A percentile compares a stretch with the other conserved stretches of the same genome.
Evolutionary conservation across 1,140 invertebrate species (phyloP).

Genomic region (Camponotus floridanus): DNA sequence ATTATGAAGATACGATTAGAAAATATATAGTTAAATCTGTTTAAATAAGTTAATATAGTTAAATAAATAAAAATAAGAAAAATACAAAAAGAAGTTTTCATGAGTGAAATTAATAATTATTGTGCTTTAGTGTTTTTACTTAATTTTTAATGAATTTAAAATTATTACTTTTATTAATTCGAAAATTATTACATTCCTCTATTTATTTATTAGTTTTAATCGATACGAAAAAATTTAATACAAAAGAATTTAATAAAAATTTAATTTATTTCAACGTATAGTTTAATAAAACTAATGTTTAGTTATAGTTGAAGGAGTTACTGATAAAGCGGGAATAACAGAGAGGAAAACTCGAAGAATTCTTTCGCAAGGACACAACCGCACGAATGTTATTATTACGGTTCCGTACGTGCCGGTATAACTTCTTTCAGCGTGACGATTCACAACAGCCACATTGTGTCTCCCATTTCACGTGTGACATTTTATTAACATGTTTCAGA

Average conservation of each 20-base stretch:
- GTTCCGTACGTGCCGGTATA: not conserved
- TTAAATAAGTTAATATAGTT: not conserved
- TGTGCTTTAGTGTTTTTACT: not conserved
- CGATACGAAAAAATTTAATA: not conserved
- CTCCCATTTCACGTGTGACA: not conserved
- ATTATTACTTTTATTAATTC: not conserved
- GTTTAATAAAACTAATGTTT: conserved; percentile 15
- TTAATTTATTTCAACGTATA: not conserved
- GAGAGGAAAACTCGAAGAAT: conserved; percentile 17
- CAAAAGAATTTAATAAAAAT: not conserved
- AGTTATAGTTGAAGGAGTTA: conserved; percentile 1
- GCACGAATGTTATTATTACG: not conserved
- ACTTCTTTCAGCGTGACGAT: conserved; percentile 17
- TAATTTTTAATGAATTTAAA: conserved; percentile 31
- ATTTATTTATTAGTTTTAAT: not conserved
- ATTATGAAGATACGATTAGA: not conserved
- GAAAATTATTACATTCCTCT: conserved; percentile 17
- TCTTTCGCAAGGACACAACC: not conserved
- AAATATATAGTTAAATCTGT: not conserved
- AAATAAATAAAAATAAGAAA: too few relatives aligned
- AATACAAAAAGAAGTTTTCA: not conserved
- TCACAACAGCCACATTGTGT: not conserved
- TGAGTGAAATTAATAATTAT: conserved; percentile 14
- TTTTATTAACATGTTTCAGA: conserved; percentile 41
- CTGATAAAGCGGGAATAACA: conserved; percentile 5